Conservation (phyloP, 2,888 invertebrate species). For the Stenodema calcarata region DNA sequence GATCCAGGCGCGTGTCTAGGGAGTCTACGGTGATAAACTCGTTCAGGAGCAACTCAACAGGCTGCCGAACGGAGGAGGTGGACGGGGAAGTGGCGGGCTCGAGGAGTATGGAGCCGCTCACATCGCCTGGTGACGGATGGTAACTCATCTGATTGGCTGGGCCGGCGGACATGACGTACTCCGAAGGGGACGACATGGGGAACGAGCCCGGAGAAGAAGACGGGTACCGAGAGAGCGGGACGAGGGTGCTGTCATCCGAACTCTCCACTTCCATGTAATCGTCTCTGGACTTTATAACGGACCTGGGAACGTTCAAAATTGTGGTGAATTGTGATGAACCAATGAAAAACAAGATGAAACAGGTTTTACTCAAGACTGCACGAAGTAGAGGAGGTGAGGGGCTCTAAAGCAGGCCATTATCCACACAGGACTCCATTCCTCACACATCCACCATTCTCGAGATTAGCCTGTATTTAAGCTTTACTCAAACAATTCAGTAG, state of each 20-base stretch:
- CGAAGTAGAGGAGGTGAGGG: too few relatives aligned
- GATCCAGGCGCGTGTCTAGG: not conserved
- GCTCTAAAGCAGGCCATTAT: too few relatives aligned
- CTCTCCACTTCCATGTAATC: conserved; percentile 31
- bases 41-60: not conserved
- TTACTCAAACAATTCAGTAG: too few relatives aligned
- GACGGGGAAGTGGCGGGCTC: conserved; percentile 24
- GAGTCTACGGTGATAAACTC: conserved; percentile 35
- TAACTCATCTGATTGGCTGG: not conserved
- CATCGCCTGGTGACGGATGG: not conserved
- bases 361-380: too few relatives aligned
- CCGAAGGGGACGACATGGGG: not conserved
- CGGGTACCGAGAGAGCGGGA: not conserved
- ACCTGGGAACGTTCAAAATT: conserved; percentile 16
- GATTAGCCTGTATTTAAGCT: too few relatives aligned
- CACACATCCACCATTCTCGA: too few relatives aligned
- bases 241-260: not conserved
- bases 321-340: not conserved
- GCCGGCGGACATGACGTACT: not conserved
- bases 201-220: not conserved
- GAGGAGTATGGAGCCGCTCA: not conserved
- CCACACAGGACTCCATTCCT: too few relatives aligned
- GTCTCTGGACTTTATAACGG: conserved; percentile 34
- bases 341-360: not conserved
- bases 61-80: not conserved